Evolutionary conservation across 2,797 vertebrate genomes (phyloP), one percentile per base, ranked within the genome.

Genomic region (Spizella passerina): DNA sequence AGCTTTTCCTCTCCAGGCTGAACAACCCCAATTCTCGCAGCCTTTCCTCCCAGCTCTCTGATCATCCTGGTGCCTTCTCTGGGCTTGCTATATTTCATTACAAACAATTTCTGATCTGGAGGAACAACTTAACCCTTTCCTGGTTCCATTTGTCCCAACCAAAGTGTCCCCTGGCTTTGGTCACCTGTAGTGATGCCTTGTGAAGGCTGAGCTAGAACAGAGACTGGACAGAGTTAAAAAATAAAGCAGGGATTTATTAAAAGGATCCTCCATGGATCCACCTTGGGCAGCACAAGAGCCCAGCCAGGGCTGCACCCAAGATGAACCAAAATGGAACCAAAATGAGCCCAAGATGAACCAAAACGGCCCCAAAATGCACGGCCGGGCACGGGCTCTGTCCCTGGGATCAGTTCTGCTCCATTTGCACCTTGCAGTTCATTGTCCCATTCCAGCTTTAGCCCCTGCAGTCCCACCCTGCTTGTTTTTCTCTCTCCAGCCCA

Each of bases 11-110:
- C 10, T 61, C 19, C 43, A 50, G 14, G 20, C 39, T 82, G 43
- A 44, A 11, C 44, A 70, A 23, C 13, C 36, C 43, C 44, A 82
- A 0, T 14, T 44, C 41, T 61, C 53, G n/a, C 66, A 50, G 29
- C 71, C n/a, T n/a, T n/a, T n/a, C n/a, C n/a, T 61, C 53, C 36
- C 66, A 50, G 29, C 71, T 24, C 53, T 32, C 38, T 44, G 38
- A 26, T 38, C 34, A 38, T 38, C 34, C 24, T 59, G 17, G 26
- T 59, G 56, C 56, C 36, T 38, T 12, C 34, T 59, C 36, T 38
- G 56, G 17, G 56, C 26, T 38, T 29, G 6, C 27, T 16, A 0
- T 0, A 0, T 49, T 24, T 9, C 3, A n/a, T 17, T 15, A 17
- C 64, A 63, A 55, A 72, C 30, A 2, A 1, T 64, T 73, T 50